Conservation (phyloP, 2,888 invertebrate species). For the Teinopalpus imperialis region DNA sequence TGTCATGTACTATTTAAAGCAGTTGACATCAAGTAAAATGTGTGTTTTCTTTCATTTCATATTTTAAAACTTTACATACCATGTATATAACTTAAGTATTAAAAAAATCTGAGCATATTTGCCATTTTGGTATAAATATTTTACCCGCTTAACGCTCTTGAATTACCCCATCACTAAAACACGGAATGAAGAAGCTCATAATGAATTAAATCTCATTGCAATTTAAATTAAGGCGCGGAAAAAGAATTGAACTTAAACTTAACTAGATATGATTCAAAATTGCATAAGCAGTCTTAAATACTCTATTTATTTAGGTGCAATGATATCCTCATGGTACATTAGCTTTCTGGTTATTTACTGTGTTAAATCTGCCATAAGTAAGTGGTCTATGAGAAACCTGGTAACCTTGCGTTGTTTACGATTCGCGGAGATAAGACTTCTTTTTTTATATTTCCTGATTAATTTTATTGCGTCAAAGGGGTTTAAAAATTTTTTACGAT, state of each 20-base stretch:
- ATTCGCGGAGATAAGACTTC: constrained; percentile 8
- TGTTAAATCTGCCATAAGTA: constrained; percentile 49
- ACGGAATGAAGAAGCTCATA: constrained; percentile 32
- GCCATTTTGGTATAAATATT: too few relatives aligned
- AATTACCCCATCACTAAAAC: constrained; percentile 30
- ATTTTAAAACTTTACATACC: too few relatives aligned
- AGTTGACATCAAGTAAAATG: too few relatives aligned
- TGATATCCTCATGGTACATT: constrained; percentile 48
- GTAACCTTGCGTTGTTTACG: constrained; percentile 30
- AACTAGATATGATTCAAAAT: constrained; percentile 24
- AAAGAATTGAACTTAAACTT: constrained; percentile 14
- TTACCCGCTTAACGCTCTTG: constrained; percentile 12
- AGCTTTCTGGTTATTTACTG: constrained; percentile 37
- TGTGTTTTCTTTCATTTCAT: too few relatives aligned
- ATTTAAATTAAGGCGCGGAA: constrained; percentile 23
- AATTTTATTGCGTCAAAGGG: constrained; percentile 15
- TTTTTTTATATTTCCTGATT: constrained; percentile 11
- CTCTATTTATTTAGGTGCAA: constrained; percentile 65
- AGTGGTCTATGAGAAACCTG: constrained; percentile 48
- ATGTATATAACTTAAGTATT: too few relatives aligned
- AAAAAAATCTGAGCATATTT: too few relatives aligned
- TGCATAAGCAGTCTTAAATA: constrained; percentile 9
- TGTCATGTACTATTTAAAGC: too few relatives aligned
- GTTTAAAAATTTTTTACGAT: too few relatives aligned
- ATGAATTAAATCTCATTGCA: constrained; percentile 28